phyloP scores from a whole-genome alignment of 2,113 vertebrate species.

The Numida meleagris region DNA sequence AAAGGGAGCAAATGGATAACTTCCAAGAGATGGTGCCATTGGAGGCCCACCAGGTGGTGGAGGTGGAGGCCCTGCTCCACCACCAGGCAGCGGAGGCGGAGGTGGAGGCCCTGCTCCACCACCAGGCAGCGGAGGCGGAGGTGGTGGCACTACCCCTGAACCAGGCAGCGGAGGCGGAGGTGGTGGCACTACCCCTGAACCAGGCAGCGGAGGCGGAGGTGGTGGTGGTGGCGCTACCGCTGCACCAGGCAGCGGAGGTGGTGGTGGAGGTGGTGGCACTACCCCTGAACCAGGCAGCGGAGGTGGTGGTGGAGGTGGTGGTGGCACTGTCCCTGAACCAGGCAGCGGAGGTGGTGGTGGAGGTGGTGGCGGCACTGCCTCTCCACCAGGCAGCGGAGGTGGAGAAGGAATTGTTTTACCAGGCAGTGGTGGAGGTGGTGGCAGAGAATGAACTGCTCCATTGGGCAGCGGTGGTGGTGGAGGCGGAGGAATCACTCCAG shows the following conservation, averaged over 20 bases:
- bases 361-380: too few relatives aligned
- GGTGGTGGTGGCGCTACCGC: too few relatives aligned
- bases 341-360: slow-evolving; percentile 14
- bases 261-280: too few relatives aligned
- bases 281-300: slow-evolving; percentile 76
- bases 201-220: too few relatives aligned
- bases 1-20: slow-evolving; percentile 26
- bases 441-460: too few relatives aligned
- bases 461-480: rapidly evolving
- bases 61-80: slow-evolving; percentile 67
- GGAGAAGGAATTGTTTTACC: background rate
- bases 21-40: slow-evolving; percentile 66
- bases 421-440: too few relatives aligned
- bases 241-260: too few relatives aligned
- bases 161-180: background rate
- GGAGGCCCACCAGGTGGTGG: slow-evolving; percentile 72
- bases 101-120: background rate
- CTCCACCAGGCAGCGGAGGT: background rate
- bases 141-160: too few relatives aligned
- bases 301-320: too few relatives aligned
- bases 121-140: background rate
- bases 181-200: rapidly evolving
- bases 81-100: rapidly evolving
- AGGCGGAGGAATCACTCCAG: background rate
- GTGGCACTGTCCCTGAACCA: too few relatives aligned